Evolutionary conservation across 2,797 vertebrate genomes (phyloP).

Genomic region (Eidolon dupreanum): DNA sequence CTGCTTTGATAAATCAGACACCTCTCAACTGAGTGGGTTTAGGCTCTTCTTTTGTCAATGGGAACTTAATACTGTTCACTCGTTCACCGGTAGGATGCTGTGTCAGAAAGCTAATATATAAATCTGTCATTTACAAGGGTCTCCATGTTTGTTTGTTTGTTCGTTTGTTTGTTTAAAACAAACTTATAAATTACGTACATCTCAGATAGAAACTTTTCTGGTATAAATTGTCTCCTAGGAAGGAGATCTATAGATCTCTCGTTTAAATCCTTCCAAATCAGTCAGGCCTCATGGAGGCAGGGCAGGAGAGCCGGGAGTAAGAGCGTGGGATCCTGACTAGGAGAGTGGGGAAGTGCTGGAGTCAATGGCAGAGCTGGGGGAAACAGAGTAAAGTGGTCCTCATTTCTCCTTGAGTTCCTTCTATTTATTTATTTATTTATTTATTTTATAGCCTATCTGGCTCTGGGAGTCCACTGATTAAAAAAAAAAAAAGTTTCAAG

Average conservation of each 20-base stretch:
- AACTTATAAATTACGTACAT: constrained; percentile 73
- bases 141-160: not conserved
- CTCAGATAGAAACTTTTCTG: constrained; percentile 64
- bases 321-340: not conserved
- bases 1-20: constrained; percentile 67
- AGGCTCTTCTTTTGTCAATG: constrained; percentile 63
- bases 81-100: constrained; percentile 33
- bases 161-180: not conserved
- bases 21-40: not conserved
- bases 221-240: constrained; percentile 64
- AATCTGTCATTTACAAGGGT: constrained; percentile 66
- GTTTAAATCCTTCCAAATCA: constrained; percentile 43
- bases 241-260: constrained; percentile 14
- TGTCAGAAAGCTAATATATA: constrained; percentile 53
- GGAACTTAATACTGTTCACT: constrained; percentile 39
- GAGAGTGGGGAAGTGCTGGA: not conserved
- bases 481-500: constrained; percentile 43
- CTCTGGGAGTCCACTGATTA: constrained; percentile 24
- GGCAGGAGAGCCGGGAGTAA: not conserved
- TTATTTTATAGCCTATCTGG: not conserved
- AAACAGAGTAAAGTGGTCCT: constrained; percentile 15
- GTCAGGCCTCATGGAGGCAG: not conserved
- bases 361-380: not conserved
- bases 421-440: constrained; percentile 48
- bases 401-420: not conserved